Conservation (phyloP, 2,113 vertebrate species). For the Micromys minutus region DNA sequence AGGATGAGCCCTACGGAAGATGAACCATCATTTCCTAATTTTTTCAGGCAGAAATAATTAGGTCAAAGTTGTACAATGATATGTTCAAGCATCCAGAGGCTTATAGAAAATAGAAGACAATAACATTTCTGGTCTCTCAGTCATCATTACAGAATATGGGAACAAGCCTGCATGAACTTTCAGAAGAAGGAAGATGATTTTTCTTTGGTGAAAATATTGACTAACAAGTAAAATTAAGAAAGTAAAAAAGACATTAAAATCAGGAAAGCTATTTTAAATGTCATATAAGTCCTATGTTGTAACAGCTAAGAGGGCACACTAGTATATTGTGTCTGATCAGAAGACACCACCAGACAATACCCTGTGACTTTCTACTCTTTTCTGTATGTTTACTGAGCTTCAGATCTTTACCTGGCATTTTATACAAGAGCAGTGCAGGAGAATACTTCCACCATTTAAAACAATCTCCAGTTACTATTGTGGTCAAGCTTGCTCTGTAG, state of each 20-base stretch:
- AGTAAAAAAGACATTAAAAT: not conserved
- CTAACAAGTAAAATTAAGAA: not conserved
- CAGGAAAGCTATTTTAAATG: not conserved
- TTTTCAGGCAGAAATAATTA: not conserved
- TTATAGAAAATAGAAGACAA: not conserved
- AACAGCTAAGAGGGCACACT: not conserved
- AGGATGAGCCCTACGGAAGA: accelerated
- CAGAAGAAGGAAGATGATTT: not conserved
- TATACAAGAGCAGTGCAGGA: no score
- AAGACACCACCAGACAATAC: not conserved
- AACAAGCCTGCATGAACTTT: not conserved
- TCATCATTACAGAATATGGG: not conserved
- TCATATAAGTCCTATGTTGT: not conserved
- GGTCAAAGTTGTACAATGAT: not conserved
- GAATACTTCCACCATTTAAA: not conserved
- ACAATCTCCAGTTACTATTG: not conserved
- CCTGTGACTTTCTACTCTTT: not conserved
- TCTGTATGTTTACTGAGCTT: not conserved
- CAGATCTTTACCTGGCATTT: not conserved
- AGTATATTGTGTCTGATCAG: no score
- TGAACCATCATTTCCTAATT: not conserved
- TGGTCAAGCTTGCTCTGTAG: not conserved
- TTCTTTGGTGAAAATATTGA: not conserved
- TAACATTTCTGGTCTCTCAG: not conserved
- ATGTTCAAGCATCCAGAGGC: no score